Base-by-base conservation (phyloP, 2,888 invertebrate genomes). In the Pyrrhia umbra region DNA sequence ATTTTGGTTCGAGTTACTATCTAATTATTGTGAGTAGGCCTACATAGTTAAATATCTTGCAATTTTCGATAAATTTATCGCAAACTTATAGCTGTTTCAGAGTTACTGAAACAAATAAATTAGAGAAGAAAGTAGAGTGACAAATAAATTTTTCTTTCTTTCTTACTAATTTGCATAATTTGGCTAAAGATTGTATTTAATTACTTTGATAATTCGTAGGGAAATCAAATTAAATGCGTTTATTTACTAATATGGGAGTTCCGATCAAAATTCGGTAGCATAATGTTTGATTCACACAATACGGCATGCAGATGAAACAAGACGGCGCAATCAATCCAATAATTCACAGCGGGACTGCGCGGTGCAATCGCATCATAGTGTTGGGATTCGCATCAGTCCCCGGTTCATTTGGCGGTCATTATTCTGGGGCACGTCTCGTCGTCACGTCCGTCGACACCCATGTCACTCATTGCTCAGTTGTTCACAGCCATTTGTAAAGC, bases 321-420 rank as follows among this genome's bases (percentile, higher is more conserved):
- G 82, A 81, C 66, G 77, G 62, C 59, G 80, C 78, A 83, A 83
- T 83, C 81, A 85, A 75, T 77, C 72, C 74, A 68, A 79, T 76
- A 80, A 80, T 79, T 81, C 66, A 72, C 71, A 64, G 62, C 54
- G 71, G 66, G 60, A 70, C 72, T 72, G 79, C 64, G 77, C 75
- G 47, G 52, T 64, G 75, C 79, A 80, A 81, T 80, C 74, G 71
- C 79, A 74, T 81, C 79, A 79, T 70, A 70, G 81, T 83, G 85
- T 85, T 86, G 84, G 82, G 82, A 87, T 84, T 85, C 82, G 73
- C 83, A 82, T 85, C 85, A 85, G 85, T 81, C 83, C 77, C 77
- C 78, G 83, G 85, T 90, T 90, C 91, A 92, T 91, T 91, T 89
- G 85, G 77, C 82, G 82, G 86, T 83, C 87, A 91, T 92, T 92